Evolutionary conservation across 2,888 invertebrate species (phyloP), one percentile per base, ranked within the genome.

Genomic region (Euphydryas editha): DNA sequence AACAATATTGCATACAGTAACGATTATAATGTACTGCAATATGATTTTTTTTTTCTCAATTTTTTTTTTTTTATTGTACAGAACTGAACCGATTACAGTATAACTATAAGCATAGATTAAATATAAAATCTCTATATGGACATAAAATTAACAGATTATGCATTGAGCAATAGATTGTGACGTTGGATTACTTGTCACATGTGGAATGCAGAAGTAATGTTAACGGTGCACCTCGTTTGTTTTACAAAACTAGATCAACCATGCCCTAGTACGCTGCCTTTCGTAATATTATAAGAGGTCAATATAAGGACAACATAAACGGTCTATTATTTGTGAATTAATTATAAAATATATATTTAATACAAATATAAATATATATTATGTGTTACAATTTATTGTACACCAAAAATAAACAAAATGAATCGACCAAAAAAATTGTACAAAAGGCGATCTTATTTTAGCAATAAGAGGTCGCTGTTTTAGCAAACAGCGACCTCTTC

Each of bases 211-310:
- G 18, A n/a, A 44, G 47, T 47, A 8, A 47, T 47, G 18, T 47
- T 47, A 47, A 18, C 47, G 47, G 42, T 39, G 39, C n/a, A 11
- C 10, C 60, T 51, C 62, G 20, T 62, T 62, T 39, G 30, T 47
- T 62, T 46, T 47, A n/a, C 30, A 37, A 54, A 62, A 62, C 57
- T 49, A 57, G 57, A 57, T 56, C 36, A 30, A 49, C 57, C 57
- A 47, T 62, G n/a, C 6, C 5, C 30, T 30, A 30, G 30, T 57
- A 57, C 37, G 49, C 7, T 18, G 37, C 15, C n/a, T 20, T 57
- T 63, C n/a, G 49, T 49, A 49, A 63, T 46, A 63, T 20, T 21
- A 10, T 5, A 20, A 8, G 7, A 47, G 18, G 7, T 47, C 7
- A 47, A 20, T 20, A 5, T 18, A 47, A 47, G 20, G 18, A 18